Percentiles rank a stretch among this genome's conserved stretches.
phyloP scores from a whole-genome alignment of 64 coral and sea anemone genomes.

The Actinia equina region DNA sequence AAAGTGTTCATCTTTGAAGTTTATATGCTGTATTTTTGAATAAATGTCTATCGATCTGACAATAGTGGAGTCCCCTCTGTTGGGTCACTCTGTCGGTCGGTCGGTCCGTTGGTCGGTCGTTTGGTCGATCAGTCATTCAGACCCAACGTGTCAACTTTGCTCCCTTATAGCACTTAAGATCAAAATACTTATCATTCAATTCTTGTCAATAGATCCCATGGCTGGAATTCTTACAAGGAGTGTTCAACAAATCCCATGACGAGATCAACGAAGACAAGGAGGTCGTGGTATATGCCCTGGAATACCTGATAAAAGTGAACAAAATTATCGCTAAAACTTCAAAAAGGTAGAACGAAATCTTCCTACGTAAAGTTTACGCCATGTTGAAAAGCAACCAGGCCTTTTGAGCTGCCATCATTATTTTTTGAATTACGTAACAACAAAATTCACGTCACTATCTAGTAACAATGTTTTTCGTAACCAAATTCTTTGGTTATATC shows the following conservation, averaged over 20 bases:
- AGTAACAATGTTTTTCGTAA: no score
- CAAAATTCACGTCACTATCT: no score
- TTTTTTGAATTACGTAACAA: no score
- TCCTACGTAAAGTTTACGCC: neutral
- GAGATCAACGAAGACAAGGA: conserved; percentile 19
- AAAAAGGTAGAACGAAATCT: conserved; percentile 31
- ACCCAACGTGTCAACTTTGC: neutral
- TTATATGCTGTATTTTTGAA: no score
- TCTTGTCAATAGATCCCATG: conserved; percentile 21
- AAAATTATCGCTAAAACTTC: conserved; percentile 31
- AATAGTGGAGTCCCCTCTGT: no score
- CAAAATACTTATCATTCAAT: no score
- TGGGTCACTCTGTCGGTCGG: no score
- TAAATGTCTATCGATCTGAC: no score
- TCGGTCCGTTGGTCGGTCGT: neutral
- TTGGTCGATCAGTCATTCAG: neutral
- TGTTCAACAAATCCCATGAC: conserved; percentile 27
- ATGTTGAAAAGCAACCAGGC: no score
- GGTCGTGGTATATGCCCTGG: conserved; percentile 38
- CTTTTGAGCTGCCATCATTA: no score
- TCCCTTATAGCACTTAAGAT: no score
- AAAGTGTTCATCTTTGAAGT: neutral
- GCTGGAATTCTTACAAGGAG: conserved; percentile 18
- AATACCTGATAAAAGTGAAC: conserved; percentile 40
- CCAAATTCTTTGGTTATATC: no score